Percentiles rank a stretch among this genome's conserved stretches.
These are phyloP conservation scores for Drymonia ruficornis DNA, from an alignment of 2,888 invertebrate species.

Conservation along the genomic window DNA sequence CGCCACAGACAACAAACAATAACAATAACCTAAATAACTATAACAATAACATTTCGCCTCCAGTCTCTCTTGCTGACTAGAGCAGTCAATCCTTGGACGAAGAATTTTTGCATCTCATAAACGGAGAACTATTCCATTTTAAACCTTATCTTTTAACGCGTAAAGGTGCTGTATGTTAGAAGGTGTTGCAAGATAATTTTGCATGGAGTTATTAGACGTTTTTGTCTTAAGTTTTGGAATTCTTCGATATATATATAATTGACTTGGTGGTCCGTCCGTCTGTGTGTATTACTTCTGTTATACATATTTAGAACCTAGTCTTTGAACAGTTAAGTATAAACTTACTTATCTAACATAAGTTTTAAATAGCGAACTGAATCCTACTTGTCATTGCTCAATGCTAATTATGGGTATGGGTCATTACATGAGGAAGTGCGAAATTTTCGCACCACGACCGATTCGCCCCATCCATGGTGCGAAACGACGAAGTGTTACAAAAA, in stretches of 20 bases:
- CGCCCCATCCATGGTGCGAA: too few species aligned
- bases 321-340: too few species aligned
- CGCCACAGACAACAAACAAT: constrained; percentile 61
- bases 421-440: too few species aligned
- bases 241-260: constrained; percentile 29
- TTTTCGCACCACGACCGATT: too few species aligned
- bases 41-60: constrained; percentile 73
- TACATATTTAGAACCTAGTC: not conserved
- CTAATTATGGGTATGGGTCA: too few species aligned
- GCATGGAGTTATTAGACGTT: constrained; percentile 35
- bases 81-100: constrained; percentile 53
- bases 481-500: too few species aligned
- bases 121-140: constrained; percentile 5
- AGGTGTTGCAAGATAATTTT: constrained; percentile 16
- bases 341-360: too few species aligned
- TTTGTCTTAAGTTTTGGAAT: constrained; percentile 39
- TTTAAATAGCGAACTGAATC: too few species aligned
- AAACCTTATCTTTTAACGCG: not conserved
- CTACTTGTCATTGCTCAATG: too few species aligned
- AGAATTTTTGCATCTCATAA: constrained; percentile 7
- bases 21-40: constrained; percentile 57
- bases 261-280: not conserved
- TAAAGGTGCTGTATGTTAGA: not conserved
- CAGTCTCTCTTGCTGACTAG: constrained; percentile 53
- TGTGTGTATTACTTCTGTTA: not conserved